These are phyloP conservation scores for Heterotilapia buettikoferi DNA, from an alignment of 2,113 vertebrate species.

Conservation along the genomic window DNA sequence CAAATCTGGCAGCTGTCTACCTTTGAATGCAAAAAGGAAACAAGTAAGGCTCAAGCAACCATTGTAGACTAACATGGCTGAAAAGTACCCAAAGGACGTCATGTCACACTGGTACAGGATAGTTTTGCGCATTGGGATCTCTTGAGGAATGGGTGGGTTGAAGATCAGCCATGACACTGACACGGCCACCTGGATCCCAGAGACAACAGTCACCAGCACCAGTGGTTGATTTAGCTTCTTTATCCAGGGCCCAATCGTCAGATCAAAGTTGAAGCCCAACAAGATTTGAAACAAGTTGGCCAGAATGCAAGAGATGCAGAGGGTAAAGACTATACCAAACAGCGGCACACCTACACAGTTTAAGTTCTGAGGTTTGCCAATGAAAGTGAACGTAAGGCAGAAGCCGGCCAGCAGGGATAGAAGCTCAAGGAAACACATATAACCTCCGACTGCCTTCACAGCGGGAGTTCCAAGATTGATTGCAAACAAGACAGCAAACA, in stretches of 20 bases:
- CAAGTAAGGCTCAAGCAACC: slow-evolving; percentile 14
- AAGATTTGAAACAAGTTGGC: slow-evolving; percentile 61
- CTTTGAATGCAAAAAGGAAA: slow-evolving; percentile 48
- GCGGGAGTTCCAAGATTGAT: slow-evolving; percentile 47
- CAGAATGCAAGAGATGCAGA: slow-evolving; percentile 58
- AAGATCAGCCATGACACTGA: slow-evolving; percentile 37
- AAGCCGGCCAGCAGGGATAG: slow-evolving; percentile 48
- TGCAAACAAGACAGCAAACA: slow-evolving; percentile 22
- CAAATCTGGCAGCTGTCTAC: slow-evolving; percentile 55
- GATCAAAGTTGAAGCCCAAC: slow-evolving; percentile 45
- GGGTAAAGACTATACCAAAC: slow-evolving; percentile 39
- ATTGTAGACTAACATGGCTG: slow-evolving; percentile 27
- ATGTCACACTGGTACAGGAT: slow-evolving; percentile 11
- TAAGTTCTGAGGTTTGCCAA: not conserved
- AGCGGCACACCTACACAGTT: slow-evolving; percentile 21
- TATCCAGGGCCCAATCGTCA: not conserved
- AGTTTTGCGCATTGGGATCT: accelerated
- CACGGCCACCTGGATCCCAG: slow-evolving; percentile 25
- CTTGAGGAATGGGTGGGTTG: not conserved
- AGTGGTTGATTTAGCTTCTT: slow-evolving; percentile 36
- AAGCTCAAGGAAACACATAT: slow-evolving; percentile 49
- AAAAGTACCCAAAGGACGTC: not conserved
- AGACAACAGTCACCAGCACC: slow-evolving; percentile 4
- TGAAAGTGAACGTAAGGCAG: slow-evolving; percentile 1
- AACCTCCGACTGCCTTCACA: slow-evolving; percentile 55